A percentile compares a stretch with the other conserved stretches of the same genome.
Evolutionary conservation across 2,888 invertebrate genomes (phyloP).

Genomic region (Dicranocentrus wangi): DNA sequence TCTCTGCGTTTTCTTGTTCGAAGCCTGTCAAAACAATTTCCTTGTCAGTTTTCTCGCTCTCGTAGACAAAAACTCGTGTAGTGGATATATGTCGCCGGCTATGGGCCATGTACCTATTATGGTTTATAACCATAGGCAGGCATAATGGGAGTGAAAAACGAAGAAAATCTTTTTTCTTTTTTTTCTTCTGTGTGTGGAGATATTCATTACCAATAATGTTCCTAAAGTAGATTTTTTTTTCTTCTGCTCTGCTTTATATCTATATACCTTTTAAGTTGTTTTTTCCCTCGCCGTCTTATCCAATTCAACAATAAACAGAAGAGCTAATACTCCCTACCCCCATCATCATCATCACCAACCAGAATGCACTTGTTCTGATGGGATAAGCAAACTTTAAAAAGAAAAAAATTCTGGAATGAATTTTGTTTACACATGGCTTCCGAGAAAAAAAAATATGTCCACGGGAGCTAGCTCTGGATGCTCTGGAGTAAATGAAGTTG

Average conservation of each 20-base stretch:
- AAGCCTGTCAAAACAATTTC: constrained; percentile 65
- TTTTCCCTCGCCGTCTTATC: constrained; percentile 11
- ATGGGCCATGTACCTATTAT: no score
- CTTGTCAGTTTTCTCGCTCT: constrained; percentile 46
- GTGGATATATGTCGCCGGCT: no score
- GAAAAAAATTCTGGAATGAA: no score
- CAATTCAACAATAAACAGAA: constrained; percentile 8
- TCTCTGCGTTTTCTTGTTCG: constrained; percentile 21
- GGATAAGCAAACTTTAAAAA: constrained; percentile 27
- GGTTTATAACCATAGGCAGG: background rate
- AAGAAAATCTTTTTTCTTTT: no score
- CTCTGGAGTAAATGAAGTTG: no score
- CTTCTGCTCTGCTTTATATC: no score
- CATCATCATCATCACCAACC: background rate
- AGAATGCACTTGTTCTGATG: constrained; percentile 29
- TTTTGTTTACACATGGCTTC: no score
- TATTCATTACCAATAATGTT: constrained; percentile 56
- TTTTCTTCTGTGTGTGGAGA: constrained; percentile 8
- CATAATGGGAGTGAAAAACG: background rate
- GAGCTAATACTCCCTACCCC: background rate
- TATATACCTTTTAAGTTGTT: no score
- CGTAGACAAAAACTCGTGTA: background rate
- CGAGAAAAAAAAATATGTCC: no score
- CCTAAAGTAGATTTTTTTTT: constrained; percentile 34
- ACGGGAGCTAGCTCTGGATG: no score